These are phyloP conservation scores for Megaceryle maxima DNA, from an alignment of 2,113 vertebrate genomes.

Conservation along the genomic window DNA sequence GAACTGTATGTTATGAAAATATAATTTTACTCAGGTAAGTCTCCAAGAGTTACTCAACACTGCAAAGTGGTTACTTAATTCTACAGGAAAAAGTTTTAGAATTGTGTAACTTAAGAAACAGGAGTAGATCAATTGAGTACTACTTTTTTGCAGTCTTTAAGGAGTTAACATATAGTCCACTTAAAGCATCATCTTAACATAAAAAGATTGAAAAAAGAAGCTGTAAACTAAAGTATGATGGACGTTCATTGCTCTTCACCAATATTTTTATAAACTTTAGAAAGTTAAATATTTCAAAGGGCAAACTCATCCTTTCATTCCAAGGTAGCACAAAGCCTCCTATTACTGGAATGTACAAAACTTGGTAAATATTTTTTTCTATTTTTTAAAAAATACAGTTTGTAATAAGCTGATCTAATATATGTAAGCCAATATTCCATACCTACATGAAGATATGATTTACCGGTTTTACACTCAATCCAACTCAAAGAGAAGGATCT, in stretches of 20 bases:
- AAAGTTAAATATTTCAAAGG: neutral
- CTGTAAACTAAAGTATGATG: neutral
- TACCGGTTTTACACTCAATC: neutral
- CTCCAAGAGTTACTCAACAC: neutral
- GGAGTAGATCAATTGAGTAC: neutral
- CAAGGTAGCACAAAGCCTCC: neutral
- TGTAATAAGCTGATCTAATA: neutral
- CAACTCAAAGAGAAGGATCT: neutral
- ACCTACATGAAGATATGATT: neutral
- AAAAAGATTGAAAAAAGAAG: neutral
- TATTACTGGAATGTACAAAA: neutral
- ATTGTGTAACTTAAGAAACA: neutral
- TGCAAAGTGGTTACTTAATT: neutral
- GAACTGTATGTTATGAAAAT: neutral
- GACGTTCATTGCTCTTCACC: neutral
- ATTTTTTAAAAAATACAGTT: neutral
- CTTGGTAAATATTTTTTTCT: neutral
- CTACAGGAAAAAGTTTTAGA: neutral
- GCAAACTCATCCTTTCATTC: neutral
- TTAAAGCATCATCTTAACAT: neutral
- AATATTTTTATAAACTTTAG: neutral
- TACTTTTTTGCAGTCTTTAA: neutral
- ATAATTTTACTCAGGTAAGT: neutral
- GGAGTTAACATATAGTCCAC: neutral
- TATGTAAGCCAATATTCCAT: neutral